These are phyloP conservation scores for Drosophila anomelani DNA, from an alignment of 2,888 invertebrate species.

Conservation along the genomic window DNA sequence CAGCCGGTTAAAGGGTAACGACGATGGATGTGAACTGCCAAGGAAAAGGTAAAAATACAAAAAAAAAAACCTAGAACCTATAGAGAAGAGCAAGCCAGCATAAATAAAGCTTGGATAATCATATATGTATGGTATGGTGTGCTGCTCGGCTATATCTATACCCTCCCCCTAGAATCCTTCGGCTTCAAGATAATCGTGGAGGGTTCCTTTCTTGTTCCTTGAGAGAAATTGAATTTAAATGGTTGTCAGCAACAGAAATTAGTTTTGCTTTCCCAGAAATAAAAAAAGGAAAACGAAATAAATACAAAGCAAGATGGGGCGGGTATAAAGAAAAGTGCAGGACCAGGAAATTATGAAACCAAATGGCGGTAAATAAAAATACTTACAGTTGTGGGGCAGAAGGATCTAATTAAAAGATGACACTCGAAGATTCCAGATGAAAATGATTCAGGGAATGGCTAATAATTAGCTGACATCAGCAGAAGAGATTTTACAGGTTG, in stretches of 20 bases:
- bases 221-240: slow-evolving; percentile 74
- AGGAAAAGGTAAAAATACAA: slow-evolving; percentile 28
- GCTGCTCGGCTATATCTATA: slow-evolving; percentile 4
- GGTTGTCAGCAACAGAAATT: slow-evolving; percentile 75
- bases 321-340: slow-evolving; percentile 40
- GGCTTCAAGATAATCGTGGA: slow-evolving; percentile 40
- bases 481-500: slow-evolving; percentile 18
- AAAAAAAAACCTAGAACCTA: slow-evolving; percentile 12
- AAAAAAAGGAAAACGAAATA: slow-evolving; percentile 16
- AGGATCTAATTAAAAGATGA: slow-evolving; percentile 60
- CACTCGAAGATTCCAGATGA: slow-evolving; percentile 35
- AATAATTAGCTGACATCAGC: slow-evolving; percentile 66
- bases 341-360: slow-evolving; percentile 59
- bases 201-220: slow-evolving; percentile 32
- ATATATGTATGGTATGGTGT: slow-evolving; percentile 36
- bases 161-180: neutral
- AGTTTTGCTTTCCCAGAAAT: slow-evolving; percentile 62
- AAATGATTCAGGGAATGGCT: slow-evolving; percentile 31
- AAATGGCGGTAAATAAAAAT: slow-evolving; percentile 49
- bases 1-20: slow-evolving; percentile 25
- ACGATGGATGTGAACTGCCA: slow-evolving; percentile 16
- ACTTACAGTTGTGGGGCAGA: slow-evolving; percentile 13
- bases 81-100: slow-evolving; percentile 33
- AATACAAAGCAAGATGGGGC: slow-evolving; percentile 18
- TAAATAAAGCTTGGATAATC: slow-evolving; percentile 47